phyloP scores from a whole-genome alignment of 2,113 vertebrate species.

The Todiramphus chloris region DNA sequence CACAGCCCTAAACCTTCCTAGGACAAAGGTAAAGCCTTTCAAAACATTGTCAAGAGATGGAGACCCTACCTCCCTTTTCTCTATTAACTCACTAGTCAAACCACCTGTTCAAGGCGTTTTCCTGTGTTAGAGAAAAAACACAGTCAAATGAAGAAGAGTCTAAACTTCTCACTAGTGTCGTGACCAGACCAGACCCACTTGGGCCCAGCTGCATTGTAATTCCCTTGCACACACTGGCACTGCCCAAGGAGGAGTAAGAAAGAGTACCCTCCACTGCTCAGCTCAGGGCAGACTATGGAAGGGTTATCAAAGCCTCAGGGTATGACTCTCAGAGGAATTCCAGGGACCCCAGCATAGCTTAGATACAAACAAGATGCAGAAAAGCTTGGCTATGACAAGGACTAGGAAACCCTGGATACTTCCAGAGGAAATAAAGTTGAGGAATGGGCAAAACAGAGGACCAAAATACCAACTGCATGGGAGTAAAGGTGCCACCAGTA shows the following conservation, averaged over 20 bases:
- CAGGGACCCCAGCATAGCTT: neutral
- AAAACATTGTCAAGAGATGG: neutral
- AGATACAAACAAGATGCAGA: neutral
- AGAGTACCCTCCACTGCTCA: neutral
- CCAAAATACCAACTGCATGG: neutral
- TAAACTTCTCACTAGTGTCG: neutral
- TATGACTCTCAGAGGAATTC: neutral
- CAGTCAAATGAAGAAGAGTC: neutral
- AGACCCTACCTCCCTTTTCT: neutral
- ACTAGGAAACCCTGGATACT: neutral
- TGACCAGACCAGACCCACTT: neutral
- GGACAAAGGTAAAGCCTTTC: neutral
- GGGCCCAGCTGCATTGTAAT: neutral
- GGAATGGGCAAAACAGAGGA: neutral
- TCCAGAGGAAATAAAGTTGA: neutral
- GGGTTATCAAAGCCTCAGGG: neutral
- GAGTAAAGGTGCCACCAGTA: neutral
- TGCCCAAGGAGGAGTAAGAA: neutral
- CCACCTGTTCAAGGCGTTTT: neutral
- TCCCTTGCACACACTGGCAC: neutral
- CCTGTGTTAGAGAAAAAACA: neutral
- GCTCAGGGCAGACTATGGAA: neutral
- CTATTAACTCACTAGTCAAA: neutral
- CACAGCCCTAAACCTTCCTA: neutral
- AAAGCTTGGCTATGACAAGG: neutral